phyloP scores from a whole-genome alignment of 2,113 vertebrate genomes.

The Conger conger region DNA sequence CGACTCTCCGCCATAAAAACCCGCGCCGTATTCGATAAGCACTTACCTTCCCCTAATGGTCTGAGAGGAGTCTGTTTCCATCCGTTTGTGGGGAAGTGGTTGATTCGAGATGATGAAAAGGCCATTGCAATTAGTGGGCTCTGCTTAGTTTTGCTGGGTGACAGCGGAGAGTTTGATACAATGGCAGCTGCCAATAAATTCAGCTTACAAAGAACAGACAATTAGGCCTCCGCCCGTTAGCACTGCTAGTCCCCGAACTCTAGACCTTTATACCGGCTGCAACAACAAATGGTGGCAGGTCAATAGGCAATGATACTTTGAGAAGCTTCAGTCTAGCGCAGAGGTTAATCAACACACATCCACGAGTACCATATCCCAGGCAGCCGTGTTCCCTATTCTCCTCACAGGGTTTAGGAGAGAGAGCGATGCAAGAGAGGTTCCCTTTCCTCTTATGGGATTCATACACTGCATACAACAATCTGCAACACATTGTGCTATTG shows the following conservation, averaged over 20 bases:
- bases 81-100: conserved; percentile 73
- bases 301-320: conserved; percentile 80
- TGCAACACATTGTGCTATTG: not conserved
- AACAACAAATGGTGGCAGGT: conserved; percentile 75
- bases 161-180: conserved; percentile 67
- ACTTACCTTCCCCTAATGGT: conserved; percentile 73
- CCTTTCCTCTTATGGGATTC: conserved; percentile 23
- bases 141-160: conserved; percentile 74
- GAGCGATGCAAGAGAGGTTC: conserved; percentile 15
- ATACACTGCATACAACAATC: not conserved
- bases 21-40: conserved; percentile 55
- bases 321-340: conserved; percentile 55
- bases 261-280: conserved; percentile 77
- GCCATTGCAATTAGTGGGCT: conserved; percentile 86
- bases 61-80: conserved; percentile 61
- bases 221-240: conserved; percentile 74
- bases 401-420: conserved; percentile 44
- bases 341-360: conserved; percentile 68
- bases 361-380: conserved; percentile 45
- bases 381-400: conserved; percentile 50
- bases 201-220: conserved; percentile 77
- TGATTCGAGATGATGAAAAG: conserved; percentile 91
- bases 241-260: conserved; percentile 67
- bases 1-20: conserved; percentile 18
- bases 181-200: conserved; percentile 89